A percentile compares a stretch with the other conserved stretches of the same genome.
These are phyloP conservation scores for Agapetus fuscipes DNA, from an alignment of 2,888 invertebrate species.

Conservation along the genomic window DNA sequence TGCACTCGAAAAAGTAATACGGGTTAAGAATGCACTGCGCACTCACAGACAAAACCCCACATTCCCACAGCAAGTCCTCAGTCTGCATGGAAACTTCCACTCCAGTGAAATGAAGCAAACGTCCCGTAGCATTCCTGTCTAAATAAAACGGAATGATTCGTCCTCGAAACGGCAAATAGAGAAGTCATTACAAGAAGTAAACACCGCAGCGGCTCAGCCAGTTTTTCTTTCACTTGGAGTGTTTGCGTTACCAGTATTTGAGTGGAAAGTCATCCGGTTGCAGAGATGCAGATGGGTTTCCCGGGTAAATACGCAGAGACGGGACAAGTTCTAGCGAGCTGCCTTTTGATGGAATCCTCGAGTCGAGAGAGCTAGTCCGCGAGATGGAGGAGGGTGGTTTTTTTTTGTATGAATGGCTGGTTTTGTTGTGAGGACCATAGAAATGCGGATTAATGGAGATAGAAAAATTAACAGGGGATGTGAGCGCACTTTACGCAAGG, in stretches of 20 bases:
- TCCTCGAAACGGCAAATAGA: constrained; percentile 10
- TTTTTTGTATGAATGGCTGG: background rate
- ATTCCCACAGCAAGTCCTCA: background rate
- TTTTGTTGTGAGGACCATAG: background rate
- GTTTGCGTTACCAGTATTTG: constrained; percentile 9
- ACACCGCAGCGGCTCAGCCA: constrained; percentile 11
- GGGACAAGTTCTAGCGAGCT: background rate
- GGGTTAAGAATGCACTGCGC: background rate
- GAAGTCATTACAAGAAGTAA: constrained; percentile 16
- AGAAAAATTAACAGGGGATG: constrained; percentile 18
- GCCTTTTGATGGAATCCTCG: background rate
- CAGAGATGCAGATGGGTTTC: constrained; percentile 20
- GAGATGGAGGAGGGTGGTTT: background rate
- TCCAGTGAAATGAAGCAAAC: constrained; percentile 2
- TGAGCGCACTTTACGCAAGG: constrained; percentile 11
- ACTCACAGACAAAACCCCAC: background rate
- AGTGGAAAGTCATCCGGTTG: constrained; percentile 16
- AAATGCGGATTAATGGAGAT: constrained; percentile 16
- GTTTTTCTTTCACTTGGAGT: too few species aligned
- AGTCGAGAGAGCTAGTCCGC: background rate
- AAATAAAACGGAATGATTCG: constrained; percentile 19
- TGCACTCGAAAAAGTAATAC: background rate
- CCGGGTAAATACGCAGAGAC: constrained; percentile 13
- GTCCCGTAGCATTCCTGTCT: constrained; percentile 12
- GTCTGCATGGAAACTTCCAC: background rate